These are phyloP conservation scores for Cepaea hortensis DNA, from an alignment of 2,888 invertebrate genomes.

Conservation along the genomic window DNA sequence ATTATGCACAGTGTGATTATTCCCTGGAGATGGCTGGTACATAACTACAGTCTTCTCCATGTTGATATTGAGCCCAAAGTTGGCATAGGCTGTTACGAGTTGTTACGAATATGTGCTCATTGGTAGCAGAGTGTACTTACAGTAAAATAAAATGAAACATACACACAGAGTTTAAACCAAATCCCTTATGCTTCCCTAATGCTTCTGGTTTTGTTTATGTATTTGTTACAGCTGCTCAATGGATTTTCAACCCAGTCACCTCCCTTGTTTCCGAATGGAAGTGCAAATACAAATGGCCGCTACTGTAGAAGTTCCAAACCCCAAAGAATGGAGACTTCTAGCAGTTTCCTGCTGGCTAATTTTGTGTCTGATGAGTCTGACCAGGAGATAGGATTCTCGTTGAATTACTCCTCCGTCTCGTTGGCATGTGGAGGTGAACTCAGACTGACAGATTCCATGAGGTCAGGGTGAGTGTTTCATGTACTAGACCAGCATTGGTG, in stretches of 20 bases:
- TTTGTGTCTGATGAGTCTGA: slow-evolving; percentile 84
- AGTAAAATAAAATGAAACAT: too few species aligned
- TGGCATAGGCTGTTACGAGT: too few species aligned
- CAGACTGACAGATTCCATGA: background rate
- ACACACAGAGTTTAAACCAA: too few species aligned
- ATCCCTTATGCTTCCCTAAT: too few species aligned
- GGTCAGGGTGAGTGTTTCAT: slow-evolving; percentile 12
- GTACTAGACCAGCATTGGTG: too few species aligned
- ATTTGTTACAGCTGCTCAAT: slow-evolving; percentile 82
- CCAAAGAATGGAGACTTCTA: slow-evolving; percentile 88
- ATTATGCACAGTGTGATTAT: too few species aligned
- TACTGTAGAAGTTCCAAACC: slow-evolving; percentile 95
- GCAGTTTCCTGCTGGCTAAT: slow-evolving; percentile 90
- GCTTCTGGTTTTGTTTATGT: slow-evolving; percentile 54
- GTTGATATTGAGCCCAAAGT: too few species aligned
- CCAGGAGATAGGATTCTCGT: slow-evolving; percentile 75
- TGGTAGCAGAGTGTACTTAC: too few species aligned
- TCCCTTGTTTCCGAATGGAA: slow-evolving; percentile 77
- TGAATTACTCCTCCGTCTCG: slow-evolving; percentile 74
- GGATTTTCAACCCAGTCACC: slow-evolving; percentile 86
- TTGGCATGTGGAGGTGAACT: slow-evolving; percentile 83
- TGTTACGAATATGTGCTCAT: too few species aligned
- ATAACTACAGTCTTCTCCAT: too few species aligned
- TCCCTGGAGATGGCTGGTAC: too few species aligned
- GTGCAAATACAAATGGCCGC: slow-evolving; percentile 80